phyloP scores from a whole-genome alignment of 53 echinoderm and acorn worm species.

The Apostichopus leukothele region DNA sequence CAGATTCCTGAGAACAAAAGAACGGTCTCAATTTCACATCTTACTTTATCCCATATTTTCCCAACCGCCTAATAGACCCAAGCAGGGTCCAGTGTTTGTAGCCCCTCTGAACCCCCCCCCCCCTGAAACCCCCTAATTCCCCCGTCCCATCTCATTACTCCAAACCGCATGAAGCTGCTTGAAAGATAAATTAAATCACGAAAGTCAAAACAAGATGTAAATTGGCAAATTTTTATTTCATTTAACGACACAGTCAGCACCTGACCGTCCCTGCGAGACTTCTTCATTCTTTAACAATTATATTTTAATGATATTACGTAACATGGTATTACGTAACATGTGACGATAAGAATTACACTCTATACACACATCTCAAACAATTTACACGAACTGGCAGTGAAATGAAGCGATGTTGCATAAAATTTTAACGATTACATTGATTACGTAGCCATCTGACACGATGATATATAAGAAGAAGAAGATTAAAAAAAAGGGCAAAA shows the following conservation, averaged over 20 bases:
- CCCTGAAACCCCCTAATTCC: too few species aligned
- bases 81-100: too few species aligned
- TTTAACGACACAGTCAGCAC: background rate
- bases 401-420: constrained; percentile 38
- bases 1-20: too few species aligned
- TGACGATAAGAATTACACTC: background rate
- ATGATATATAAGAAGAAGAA: background rate
- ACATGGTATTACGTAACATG: too few species aligned
- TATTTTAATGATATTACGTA: background rate
- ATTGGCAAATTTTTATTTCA: constrained; percentile 12
- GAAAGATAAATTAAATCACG: too few species aligned
- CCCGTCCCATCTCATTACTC: too few species aligned
- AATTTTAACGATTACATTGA: background rate
- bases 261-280: background rate
- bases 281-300: background rate
- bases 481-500: background rate
- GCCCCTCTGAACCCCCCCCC: too few species aligned
- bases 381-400: constrained; percentile 32
- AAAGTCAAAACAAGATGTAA: background rate
- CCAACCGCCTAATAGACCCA: too few species aligned
- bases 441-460: background rate
- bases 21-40: too few species aligned
- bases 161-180: too few species aligned
- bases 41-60: too few species aligned
- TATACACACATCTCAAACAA: constrained; percentile 15